Evolutionary conservation across 2,888 invertebrate genomes (phyloP).

Genomic region (Thymelicus lineola): DNA sequence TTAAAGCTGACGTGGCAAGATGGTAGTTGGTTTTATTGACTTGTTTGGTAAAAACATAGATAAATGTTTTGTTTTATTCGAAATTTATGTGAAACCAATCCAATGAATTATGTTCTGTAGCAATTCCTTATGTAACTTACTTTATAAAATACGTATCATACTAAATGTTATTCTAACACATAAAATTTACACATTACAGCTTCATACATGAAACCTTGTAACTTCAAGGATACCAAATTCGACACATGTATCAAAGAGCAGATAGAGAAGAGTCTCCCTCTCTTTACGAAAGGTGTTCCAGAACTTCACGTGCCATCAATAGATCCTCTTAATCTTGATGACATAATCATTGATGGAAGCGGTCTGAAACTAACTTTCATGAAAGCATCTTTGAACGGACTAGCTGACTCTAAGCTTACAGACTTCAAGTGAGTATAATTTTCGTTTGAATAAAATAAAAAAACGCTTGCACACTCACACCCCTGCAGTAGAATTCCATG

Average conservation of each 20-base stretch:
- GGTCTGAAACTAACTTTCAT: slow-evolving; percentile 67
- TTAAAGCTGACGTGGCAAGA: no score
- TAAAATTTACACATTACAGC: slow-evolving; percentile 58
- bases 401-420: slow-evolving; percentile 58
- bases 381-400: slow-evolving; percentile 65
- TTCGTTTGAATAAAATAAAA: no score
- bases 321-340: slow-evolving; percentile 69
- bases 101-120: no score
- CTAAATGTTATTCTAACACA: no score
- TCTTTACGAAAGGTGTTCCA: slow-evolving; percentile 71
- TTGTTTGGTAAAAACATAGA: no score
- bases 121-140: no score
- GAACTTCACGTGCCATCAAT: slow-evolving; percentile 67
- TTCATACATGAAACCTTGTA: slow-evolving; percentile 68
- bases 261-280: slow-evolving; percentile 58
- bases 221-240: slow-evolving; percentile 54
- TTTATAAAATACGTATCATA: no score
- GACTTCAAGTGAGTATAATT: slow-evolving; percentile 64
- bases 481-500: no score
- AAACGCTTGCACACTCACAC: no score
- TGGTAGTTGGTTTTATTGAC: no score
- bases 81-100: no score
- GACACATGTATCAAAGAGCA: slow-evolving; percentile 62
- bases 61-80: no score
- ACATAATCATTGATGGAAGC: slow-evolving; percentile 69